Evolutionary conservation across 2,888 invertebrate genomes (phyloP), one percentile per base, ranked within the genome.

Genomic region (Neocrepidodera transversa): DNA sequence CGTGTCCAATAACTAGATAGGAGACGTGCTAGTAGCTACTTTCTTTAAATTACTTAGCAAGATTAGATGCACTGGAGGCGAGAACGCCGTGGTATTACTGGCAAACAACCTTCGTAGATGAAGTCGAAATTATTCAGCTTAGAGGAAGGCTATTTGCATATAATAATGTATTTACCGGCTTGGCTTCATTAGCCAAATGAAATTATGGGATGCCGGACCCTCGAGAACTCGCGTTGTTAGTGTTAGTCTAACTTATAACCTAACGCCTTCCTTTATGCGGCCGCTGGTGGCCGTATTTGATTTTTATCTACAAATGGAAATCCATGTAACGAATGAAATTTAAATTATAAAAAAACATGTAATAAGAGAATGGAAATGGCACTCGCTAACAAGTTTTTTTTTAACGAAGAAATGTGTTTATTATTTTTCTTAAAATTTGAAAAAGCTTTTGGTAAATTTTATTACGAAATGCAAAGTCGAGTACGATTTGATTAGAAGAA

Each of bases 91-190:
- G 8, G 14, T 28, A 14, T 35, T 54, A 23, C 23, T 20, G 51
- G 51, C 35, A 30, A 52, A 53, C 38, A 26, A 38, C 30, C 53
- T 63, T 48, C 42, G 38, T 48, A 57, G 62, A 60, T 59, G 60
- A 62, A 63, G 61, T 60, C 53, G 60, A 58, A 64, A 64, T 67
- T 68, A 75, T 74, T 72, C 68, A 70, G 72, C 73, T 72, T 68
- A 72, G 72, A 67, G 68, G 42, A 74, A 72, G 71, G 70, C 69
- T 74, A 76, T 77, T 76, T 76, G 74, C 76, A 76, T 77, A 47
- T 76, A 76, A 76, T 77, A 76, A 76, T 73, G 76, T 72, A 74
- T 77, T 77, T 76, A 75, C 74, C 73, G 72, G 72, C 70, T 70
- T 68, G 72, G 72, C 73, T 77, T 77, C 45, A 45, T 45, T 45